Evolutionary conservation across 1,140 invertebrate genomes (phyloP).

Genomic region (Zaprionus africanus): DNA sequence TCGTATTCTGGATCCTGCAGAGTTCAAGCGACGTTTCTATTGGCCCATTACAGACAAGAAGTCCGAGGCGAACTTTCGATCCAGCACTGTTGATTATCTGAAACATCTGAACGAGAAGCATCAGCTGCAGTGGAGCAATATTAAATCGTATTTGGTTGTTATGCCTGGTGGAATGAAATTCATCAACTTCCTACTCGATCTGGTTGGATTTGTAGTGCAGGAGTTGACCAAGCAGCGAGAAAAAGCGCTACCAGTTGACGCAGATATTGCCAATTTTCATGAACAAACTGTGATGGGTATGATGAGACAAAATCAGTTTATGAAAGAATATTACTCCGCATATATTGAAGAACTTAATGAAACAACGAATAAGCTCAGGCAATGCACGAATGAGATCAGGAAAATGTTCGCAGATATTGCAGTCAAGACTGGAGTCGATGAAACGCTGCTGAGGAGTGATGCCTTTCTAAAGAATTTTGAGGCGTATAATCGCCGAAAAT

Average conservation of each 20-base stretch:
- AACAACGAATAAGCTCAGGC: slow-evolving; percentile 20
- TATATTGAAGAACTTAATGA: slow-evolving; percentile 58
- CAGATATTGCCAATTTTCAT: slow-evolving; percentile 1
- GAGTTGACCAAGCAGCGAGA: slow-evolving; percentile 69
- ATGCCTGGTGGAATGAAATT: slow-evolving; percentile 83
- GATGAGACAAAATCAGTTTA: slow-evolving; percentile 47
- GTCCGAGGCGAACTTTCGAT: slow-evolving; percentile 84
- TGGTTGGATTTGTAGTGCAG: slow-evolving; percentile 67
- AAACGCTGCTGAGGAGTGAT: slow-evolving; percentile 37
- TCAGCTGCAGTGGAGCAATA: slow-evolving; percentile 69
- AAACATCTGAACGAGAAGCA: slow-evolving; percentile 79
- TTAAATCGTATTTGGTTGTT: slow-evolving; percentile 78
- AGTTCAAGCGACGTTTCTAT: slow-evolving; percentile 84
- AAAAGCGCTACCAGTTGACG: slow-evolving; percentile 43
- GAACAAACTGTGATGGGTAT: slow-evolving; percentile 49
- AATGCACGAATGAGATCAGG: slow-evolving; percentile 35
- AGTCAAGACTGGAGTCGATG: slow-evolving; percentile 29
- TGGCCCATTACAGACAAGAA: slow-evolving; percentile 86
- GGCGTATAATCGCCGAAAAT: slow-evolving; percentile 35
- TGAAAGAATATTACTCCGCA: slow-evolving; percentile 66
- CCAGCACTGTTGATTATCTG: slow-evolving; percentile 74
- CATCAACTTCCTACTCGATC: slow-evolving; percentile 72
- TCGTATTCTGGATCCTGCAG: slow-evolving; percentile 83
- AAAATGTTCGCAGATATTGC: slow-evolving; percentile 36
- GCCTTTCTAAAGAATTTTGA: slow-evolving; percentile 59